phyloP scores from a whole-genome alignment of 2,113 vertebrate species.

The Calyptommatus sinebrachiatus region DNA sequence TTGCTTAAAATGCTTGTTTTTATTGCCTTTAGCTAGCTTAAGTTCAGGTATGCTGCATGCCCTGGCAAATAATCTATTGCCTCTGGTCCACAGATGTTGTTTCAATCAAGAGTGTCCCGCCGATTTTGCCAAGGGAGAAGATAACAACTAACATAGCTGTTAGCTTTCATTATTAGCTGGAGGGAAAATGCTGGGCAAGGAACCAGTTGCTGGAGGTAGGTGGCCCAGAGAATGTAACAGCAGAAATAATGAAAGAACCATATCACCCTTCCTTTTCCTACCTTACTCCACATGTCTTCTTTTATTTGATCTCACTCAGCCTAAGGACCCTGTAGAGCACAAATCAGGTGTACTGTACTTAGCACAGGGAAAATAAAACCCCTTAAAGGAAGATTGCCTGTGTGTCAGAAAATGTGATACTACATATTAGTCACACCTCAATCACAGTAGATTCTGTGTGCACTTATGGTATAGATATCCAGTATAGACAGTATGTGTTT shows the following conservation, averaged over 20 bases:
- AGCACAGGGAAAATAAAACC: background rate
- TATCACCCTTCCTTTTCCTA: background rate
- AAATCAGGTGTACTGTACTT: conserved; percentile 31
- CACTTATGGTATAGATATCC: no score
- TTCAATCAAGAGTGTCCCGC: background rate
- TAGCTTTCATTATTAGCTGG: conserved; percentile 25
- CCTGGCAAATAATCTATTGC: background rate
- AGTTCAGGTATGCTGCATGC: background rate
- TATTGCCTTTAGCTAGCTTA: background rate
- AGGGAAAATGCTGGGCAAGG: background rate
- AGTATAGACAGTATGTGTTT: no score
- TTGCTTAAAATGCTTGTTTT: background rate
- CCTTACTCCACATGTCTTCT: background rate
- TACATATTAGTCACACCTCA: conserved; percentile 20
- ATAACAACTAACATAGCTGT: conserved; percentile 2
- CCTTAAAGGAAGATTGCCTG: conserved; percentile 7
- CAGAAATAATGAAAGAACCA: background rate
- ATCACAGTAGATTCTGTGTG: background rate
- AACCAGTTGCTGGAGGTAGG: background rate
- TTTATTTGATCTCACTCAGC: conserved; percentile 26
- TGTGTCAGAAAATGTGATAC: background rate
- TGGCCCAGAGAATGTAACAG: background rate
- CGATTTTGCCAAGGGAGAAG: conserved; percentile 32
- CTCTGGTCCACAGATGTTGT: conserved; percentile 7
- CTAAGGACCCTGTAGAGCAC: background rate